Base-by-base conservation (phyloP, 2,888 invertebrate genomes). In the Willowsia nigromaculata region DNA sequence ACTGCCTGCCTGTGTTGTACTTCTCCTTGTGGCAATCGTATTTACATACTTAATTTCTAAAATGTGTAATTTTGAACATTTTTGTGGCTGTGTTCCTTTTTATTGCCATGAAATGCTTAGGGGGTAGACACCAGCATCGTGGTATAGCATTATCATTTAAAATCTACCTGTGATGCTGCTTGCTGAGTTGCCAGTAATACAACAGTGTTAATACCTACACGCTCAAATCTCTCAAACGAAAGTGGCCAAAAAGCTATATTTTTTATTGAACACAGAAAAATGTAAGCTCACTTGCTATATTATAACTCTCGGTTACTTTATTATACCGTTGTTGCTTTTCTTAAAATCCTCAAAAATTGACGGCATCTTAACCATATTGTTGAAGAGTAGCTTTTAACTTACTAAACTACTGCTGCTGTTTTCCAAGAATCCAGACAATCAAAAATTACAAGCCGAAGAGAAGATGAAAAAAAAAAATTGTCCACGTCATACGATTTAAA, bases 11-110 rank as follows among this genome's bases (percentile, higher is more conserved):
- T 47, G 27, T n/a, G n/a, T n/a, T n/a, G n/a, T n/a, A n/a, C 76
- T 76, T 47, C 84, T 85, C 85, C 85, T 83, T 85, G 76, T 76
- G 74, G 85, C 85, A 85, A 76, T 76, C 43, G 59, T 85, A 85
- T 85, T 85, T 85, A 85, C 85, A 85, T 85, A 85, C 76, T 85
- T 85, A 85, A 85, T 85, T 85, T 85, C 62, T 76, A 40, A 40
- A 85, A 85, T 74, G 85, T 76, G 62, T 85, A 85, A 85, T 85
- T 85, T 85, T 85, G 62, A 84, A 37, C 18, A 84, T 84, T 84
- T 85, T 43, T 50, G 50, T 25, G 76, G 76, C 25, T 22, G 11
- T 59, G 62, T 74, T 85, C 62, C 62, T 33, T 62, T 62, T 76
- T 85, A 71, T 53, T 85, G 56, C 84, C 68, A 50, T 68, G 53